These are phyloP conservation scores for Heterotilapia buettikoferi DNA, from an alignment of 2,113 vertebrate species.

Conservation along the genomic window DNA sequence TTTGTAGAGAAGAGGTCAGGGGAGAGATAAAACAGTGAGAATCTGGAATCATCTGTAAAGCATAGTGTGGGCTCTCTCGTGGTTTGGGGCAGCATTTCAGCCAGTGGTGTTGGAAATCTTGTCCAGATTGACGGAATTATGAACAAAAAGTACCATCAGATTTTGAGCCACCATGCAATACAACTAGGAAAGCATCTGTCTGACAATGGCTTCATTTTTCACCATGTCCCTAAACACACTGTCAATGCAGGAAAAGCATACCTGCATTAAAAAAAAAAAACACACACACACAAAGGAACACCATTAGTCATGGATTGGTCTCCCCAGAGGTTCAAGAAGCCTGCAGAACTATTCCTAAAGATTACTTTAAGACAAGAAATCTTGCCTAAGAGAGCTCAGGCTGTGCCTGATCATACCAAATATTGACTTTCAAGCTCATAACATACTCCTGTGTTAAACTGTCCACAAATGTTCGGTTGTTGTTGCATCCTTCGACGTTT, in stretches of 20 bases:
- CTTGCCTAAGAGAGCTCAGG: neutral
- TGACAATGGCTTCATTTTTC: neutral
- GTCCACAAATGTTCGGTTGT: fast-evolving
- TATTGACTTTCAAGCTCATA: neutral
- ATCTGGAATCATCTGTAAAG: neutral
- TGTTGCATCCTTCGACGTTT: neutral
- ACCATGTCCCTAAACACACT: neutral
- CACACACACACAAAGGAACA: neutral
- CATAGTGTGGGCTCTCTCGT: neutral
- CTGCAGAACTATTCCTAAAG: neutral
- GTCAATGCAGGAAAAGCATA: neutral
- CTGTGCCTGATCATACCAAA: neutral
- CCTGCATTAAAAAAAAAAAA: neutral
- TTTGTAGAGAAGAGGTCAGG: neutral
- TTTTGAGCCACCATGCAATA: neutral
- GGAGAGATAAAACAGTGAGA: neutral
- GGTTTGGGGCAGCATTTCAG: neutral
- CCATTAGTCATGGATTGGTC: neutral
- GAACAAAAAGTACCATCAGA: neutral
- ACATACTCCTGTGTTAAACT: neutral
- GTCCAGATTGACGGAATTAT: neutral
- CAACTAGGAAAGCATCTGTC: neutral
- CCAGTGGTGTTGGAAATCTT: neutral
- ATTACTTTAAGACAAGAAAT: neutral
- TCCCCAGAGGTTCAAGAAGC: neutral